Conservation (phyloP, 2,888 invertebrate genomes). For the Drosophila lutescens region DNA sequence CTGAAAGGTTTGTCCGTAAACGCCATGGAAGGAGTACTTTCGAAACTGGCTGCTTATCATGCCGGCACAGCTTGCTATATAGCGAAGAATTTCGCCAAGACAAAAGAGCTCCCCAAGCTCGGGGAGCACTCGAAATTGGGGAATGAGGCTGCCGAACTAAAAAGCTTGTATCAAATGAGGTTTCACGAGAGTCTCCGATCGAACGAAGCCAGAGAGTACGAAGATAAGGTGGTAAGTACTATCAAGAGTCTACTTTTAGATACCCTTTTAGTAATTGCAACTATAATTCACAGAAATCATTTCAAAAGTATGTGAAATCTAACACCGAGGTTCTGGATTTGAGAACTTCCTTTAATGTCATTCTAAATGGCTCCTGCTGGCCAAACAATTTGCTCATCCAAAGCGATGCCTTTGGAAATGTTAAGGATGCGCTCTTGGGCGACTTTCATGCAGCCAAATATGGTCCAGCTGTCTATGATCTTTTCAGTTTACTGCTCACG, state of each 20-base stretch:
- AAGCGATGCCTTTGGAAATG: constrained; percentile 60
- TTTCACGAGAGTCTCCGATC: constrained; percentile 60
- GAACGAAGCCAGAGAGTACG: constrained; percentile 51
- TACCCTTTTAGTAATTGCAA: background rate
- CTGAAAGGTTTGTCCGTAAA: constrained; percentile 64
- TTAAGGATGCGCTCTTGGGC: constrained; percentile 65
- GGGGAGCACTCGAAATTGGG: background rate
- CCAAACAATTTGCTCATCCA: constrained; percentile 74
- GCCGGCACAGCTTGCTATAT: constrained; percentile 74
- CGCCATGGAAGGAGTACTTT: constrained; percentile 64
- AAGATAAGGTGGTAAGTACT: constrained; percentile 69
- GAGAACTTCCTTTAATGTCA: constrained; percentile 61
- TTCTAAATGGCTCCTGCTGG: constrained; percentile 75
- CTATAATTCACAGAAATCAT: constrained; percentile 49
- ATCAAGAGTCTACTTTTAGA: background rate
- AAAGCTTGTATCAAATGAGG: constrained; percentile 43
- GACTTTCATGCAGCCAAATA: constrained; percentile 68
- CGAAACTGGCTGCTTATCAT: constrained; percentile 79
- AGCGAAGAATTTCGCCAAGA: constrained; percentile 22
- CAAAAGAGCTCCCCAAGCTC: constrained; percentile 34
- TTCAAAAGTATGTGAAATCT: constrained; percentile 41
- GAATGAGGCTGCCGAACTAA: constrained; percentile 8
- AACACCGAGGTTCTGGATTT: constrained; percentile 10
- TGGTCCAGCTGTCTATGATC: constrained; percentile 73
- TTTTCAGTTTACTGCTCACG: constrained; percentile 74